phyloP scores from a whole-genome alignment of 2,113 vertebrate species.

The Tenebrosternarchus preto region DNA sequence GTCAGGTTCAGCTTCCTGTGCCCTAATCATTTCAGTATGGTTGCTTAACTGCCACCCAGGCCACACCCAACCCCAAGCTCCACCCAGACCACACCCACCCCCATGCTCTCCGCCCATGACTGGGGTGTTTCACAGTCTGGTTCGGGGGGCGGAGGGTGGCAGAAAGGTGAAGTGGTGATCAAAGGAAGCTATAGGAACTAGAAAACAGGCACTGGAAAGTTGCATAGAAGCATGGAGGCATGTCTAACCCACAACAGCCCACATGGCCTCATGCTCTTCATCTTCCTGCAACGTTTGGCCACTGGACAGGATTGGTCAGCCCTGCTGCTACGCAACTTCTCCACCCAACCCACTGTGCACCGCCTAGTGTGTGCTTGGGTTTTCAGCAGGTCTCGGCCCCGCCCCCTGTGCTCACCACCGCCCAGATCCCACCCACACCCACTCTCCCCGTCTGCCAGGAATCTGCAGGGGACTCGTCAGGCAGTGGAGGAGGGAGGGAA shows the following conservation, averaged over 20 bases:
- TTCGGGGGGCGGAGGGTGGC: conserved; percentile 73
- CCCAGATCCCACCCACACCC: background rate
- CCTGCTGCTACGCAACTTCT: too few species aligned
- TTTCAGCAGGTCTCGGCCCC: background rate
- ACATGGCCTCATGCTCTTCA: too few species aligned
- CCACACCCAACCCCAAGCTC: conserved; percentile 39
- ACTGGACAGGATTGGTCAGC: too few species aligned
- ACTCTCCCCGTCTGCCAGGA: background rate
- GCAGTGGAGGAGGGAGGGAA: background rate
- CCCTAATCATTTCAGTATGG: conserved; percentile 82
- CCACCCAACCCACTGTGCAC: conserved; percentile 7
- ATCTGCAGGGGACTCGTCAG: background rate
- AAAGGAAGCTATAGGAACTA: conserved; percentile 56
- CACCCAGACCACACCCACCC: background rate
- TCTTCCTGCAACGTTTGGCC: too few species aligned
- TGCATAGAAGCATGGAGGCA: too few species aligned
- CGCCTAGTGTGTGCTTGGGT: too few species aligned
- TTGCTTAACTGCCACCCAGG: conserved; percentile 54
- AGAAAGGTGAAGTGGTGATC: conserved; percentile 55
- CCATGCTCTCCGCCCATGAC: conserved; percentile 49
- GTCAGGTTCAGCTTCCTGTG: conserved; percentile 84
- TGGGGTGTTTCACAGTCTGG: conserved; percentile 85
- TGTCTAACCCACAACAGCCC: too few species aligned
- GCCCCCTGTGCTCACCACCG: background rate
- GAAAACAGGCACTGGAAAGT: conserved; percentile 59